phyloP scores from a whole-genome alignment of 2,797 vertebrate genomes.

The Lophotriccus pileatus region DNA sequence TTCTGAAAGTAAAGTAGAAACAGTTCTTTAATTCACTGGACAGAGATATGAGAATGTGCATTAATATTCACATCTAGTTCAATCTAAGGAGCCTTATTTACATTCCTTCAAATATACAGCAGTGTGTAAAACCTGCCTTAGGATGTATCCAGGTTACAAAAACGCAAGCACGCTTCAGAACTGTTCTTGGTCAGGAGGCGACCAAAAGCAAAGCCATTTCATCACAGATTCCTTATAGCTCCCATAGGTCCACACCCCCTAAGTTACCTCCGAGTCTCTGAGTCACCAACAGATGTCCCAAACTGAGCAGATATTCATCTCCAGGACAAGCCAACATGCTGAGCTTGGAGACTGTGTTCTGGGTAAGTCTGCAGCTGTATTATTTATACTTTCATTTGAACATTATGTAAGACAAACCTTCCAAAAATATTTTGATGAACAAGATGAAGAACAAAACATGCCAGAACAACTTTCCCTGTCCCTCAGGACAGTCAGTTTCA shows the following conservation, averaged over 20 bases:
- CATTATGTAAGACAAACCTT: neutral
- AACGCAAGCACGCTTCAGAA: neutral
- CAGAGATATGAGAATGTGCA: neutral
- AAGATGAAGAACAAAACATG: neutral
- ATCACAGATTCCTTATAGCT: neutral
- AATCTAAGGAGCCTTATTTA: neutral
- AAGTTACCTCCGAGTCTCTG: neutral
- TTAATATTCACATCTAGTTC: neutral
- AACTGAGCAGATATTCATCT: neutral
- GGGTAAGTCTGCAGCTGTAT: neutral
- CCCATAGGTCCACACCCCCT: neutral
- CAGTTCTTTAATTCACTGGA: neutral
- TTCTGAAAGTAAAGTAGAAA: neutral
- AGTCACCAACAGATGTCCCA: neutral
- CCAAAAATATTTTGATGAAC: neutral
- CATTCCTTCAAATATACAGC: neutral
- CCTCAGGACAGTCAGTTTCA: neutral
- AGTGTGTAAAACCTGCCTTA: neutral
- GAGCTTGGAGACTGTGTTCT: neutral
- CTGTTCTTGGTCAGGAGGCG: neutral
- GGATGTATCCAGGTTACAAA: rapidly evolving
- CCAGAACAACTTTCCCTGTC: neutral
- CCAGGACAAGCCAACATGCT: neutral
- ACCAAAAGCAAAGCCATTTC: neutral
- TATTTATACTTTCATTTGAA: neutral